These are phyloP conservation scores for Ciconia stormi DNA, from an alignment of 2,113 vertebrate genomes.

Conservation along the genomic window DNA sequence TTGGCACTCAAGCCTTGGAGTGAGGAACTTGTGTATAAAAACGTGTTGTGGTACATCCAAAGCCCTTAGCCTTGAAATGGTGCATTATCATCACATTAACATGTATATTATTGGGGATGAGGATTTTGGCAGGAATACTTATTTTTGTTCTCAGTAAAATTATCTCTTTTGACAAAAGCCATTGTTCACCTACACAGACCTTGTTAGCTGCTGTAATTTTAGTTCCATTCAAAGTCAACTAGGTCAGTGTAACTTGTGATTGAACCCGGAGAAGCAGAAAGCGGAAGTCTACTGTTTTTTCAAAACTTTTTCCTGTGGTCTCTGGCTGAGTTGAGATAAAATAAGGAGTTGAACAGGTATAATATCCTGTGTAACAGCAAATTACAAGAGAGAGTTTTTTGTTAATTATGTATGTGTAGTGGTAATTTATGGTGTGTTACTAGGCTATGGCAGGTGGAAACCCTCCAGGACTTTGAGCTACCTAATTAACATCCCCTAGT, in stretches of 20 bases:
- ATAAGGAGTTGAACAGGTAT: neutral
- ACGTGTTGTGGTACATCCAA: neutral
- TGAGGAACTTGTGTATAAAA: neutral
- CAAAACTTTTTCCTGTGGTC: neutral
- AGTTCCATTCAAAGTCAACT: neutral
- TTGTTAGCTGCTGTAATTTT: neutral
- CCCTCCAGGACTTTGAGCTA: constrained; percentile 5
- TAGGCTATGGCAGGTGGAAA: constrained; percentile 27
- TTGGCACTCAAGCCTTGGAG: neutral
- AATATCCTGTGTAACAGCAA: neutral
- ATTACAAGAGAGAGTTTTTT: neutral
- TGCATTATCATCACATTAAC: neutral
- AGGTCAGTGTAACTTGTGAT: neutral
- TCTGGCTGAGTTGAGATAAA: neutral
- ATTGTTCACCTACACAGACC: neutral
- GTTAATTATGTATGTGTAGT: neutral
- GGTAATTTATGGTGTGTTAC: constrained; percentile 7
- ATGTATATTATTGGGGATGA: neutral
- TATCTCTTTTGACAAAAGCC: neutral
- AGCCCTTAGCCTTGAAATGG: neutral
- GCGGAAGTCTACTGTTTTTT: neutral
- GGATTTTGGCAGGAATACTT: neutral
- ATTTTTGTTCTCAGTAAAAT: neutral
- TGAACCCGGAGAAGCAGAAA: neutral
- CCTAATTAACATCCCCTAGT: neutral